phyloP scores from a whole-genome alignment of 2,888 invertebrate genomes.

The Melikaiella ostensackeni region DNA sequence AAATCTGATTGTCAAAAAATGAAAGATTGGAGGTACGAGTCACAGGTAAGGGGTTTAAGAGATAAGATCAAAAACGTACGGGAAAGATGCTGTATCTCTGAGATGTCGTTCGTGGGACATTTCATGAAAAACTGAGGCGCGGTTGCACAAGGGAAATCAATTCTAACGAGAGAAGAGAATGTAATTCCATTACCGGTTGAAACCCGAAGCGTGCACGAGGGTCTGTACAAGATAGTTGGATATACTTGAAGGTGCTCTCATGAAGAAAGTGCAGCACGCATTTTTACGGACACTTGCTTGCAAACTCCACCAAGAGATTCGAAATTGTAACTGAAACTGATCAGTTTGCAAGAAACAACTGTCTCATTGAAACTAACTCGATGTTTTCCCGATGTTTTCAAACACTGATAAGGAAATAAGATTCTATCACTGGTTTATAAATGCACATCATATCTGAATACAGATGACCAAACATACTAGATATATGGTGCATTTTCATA shows the following conservation, averaged over 20 bases:
- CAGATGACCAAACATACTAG: too few species aligned
- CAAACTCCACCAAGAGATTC: not conserved
- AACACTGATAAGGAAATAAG: not conserved
- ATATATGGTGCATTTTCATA: not conserved
- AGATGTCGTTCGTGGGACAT: conserved; percentile 57
- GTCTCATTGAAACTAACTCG: not conserved
- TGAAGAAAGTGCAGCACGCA: not conserved
- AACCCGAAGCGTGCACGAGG: conserved; percentile 67
- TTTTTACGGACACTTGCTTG: not conserved
- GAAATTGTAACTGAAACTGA: not conserved
- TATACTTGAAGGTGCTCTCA: conserved; percentile 9
- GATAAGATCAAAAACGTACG: conserved; percentile 47
- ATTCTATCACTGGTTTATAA: conserved; percentile 7
- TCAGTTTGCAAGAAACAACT: not conserved
- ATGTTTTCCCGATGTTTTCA: not conserved
- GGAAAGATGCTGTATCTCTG: conserved; percentile 42
- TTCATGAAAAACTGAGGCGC: conserved; percentile 55
- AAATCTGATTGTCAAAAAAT: not conserved
- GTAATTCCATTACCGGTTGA: conserved; percentile 75
- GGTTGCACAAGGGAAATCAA: conserved; percentile 62
- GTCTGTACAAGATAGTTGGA: conserved; percentile 42
- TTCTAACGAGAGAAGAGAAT: conserved; percentile 58
- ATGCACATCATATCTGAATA: not conserved
- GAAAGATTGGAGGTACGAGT: not conserved
- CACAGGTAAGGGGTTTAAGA: conserved; percentile 1